A percentile compares a stretch with the other conserved stretches of the same genome.
Conservation (phyloP, 2,113 vertebrate species). For the Pedionomus torquatus region DNA sequence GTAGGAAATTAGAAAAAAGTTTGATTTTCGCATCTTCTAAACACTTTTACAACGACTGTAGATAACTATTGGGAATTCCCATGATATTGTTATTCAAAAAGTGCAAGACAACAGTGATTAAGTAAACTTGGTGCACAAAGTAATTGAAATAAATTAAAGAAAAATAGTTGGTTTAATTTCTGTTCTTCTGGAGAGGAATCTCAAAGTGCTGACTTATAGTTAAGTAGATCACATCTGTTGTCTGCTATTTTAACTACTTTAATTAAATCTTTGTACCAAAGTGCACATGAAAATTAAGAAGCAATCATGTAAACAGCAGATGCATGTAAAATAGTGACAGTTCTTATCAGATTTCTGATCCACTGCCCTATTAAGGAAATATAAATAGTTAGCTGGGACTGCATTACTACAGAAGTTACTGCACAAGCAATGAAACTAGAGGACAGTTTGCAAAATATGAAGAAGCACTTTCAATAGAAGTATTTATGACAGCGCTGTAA, state of each 20-base stretch:
- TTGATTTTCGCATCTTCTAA: neutral
- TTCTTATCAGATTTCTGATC: neutral
- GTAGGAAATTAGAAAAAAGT: neutral
- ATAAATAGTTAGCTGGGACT: neutral
- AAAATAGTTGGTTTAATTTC: neutral
- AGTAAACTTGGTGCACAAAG: neutral
- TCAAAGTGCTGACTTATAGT: neutral
- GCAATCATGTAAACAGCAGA: constrained; percentile 1
- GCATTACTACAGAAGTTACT: neutral
- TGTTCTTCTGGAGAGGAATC: neutral
- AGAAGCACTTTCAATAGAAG: neutral
- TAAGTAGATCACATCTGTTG: neutral
- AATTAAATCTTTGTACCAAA: constrained; percentile 13
- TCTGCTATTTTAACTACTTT: constrained; percentile 34
- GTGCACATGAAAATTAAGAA: neutral
- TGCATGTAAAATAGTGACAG: neutral
- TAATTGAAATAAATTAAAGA: constrained; percentile 21
- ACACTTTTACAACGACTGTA: neutral
- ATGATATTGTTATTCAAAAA: neutral
- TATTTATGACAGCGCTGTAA: neutral
- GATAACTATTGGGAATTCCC: neutral
- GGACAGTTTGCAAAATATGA: neutral
- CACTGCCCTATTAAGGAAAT: neutral
- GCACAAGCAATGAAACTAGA: neutral
- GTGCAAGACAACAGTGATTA: neutral